phyloP scores from a whole-genome alignment of 2,113 vertebrate genomes.

The Numenius arquata region DNA sequence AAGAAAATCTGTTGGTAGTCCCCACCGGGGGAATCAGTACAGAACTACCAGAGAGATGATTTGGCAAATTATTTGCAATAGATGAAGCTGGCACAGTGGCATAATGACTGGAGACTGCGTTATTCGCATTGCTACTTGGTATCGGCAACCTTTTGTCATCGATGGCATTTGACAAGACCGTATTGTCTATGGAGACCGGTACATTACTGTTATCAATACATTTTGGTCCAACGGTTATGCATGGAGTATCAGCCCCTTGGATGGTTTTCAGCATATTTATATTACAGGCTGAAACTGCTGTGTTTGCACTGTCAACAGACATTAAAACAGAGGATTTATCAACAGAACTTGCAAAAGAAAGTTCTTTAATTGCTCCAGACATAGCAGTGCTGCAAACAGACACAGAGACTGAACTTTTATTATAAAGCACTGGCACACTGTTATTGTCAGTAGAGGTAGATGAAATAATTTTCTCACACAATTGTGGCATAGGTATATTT shows the following conservation, averaged over 20 bases:
- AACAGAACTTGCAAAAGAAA: conserved; percentile 77
- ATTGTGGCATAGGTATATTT: conserved; percentile 72
- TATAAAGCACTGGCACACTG: conserved; percentile 79
- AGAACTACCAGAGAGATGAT: conserved; percentile 75
- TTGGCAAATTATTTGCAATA: conserved; percentile 76
- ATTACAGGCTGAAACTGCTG: conserved; percentile 74
- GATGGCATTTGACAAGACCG: conserved; percentile 31
- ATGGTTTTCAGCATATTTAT: conserved; percentile 76
- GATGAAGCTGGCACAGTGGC: conserved; percentile 75
- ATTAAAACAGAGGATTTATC: conserved; percentile 81
- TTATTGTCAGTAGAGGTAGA: conserved; percentile 83
- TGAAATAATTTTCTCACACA: conserved; percentile 79
- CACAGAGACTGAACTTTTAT: conserved; percentile 73
- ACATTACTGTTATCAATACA: conserved; percentile 69
- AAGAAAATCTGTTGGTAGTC: conserved; percentile 67
- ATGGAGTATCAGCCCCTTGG: conserved; percentile 74
- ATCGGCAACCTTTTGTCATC: conserved; percentile 72
- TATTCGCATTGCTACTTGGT: conserved; percentile 61
- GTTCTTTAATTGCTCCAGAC: conserved; percentile 78
- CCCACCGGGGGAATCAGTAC: conserved; percentile 75
- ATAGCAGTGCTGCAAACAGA: conserved; percentile 77
- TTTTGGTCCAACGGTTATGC: conserved; percentile 80
- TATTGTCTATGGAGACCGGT: conserved; percentile 53
- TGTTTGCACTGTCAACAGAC: conserved; percentile 77
- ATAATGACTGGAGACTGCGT: conserved; percentile 63